Conservation (phyloP, 2,888 invertebrate species). For the Nephrotoma guestfalica region DNA sequence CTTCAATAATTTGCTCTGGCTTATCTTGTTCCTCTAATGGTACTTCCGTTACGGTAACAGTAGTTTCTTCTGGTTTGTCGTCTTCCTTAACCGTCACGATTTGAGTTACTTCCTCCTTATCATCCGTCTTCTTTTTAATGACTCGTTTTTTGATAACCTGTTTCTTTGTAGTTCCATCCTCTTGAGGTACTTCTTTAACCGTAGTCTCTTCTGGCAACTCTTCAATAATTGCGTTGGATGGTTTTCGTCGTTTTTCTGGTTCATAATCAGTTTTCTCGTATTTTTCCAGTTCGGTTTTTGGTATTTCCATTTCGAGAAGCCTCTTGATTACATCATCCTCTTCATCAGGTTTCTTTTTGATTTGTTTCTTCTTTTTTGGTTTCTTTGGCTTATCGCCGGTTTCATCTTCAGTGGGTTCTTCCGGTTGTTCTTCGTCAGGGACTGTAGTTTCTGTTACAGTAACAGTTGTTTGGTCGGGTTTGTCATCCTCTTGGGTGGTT, state of each 20-base stretch:
- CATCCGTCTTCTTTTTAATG: constrained; percentile 23
- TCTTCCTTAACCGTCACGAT: constrained; percentile 27
- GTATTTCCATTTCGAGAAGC: constrained; percentile 20
- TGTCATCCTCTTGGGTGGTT: constrained; percentile 27
- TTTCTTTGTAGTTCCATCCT: constrained; percentile 20
- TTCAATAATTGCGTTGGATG: constrained; percentile 23
- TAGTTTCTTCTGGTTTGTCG: constrained; percentile 24
- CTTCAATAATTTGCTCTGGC: constrained; percentile 18
- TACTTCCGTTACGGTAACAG: constrained; percentile 19
- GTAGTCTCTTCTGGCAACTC: constrained; percentile 17
- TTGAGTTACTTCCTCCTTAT: constrained; percentile 23
- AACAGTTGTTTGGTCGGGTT: constrained; percentile 19
- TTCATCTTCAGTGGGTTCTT: constrained; percentile 16
- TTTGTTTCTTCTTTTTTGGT: constrained; percentile 11
- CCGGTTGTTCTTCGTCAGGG: constrained; percentile 24
- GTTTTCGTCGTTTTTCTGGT: constrained; percentile 26
- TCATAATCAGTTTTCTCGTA: constrained; percentile 26
- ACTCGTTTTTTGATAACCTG: constrained; percentile 23
- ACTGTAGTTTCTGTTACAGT: constrained; percentile 21
- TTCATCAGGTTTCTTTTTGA: constrained; percentile 22
- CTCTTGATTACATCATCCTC: constrained; percentile 9
- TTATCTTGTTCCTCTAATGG: constrained; percentile 19
- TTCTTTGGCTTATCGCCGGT: constrained; percentile 18
- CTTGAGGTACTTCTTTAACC: constrained; percentile 15
- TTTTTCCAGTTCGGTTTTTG: constrained; percentile 21